phyloP scores from a whole-genome alignment of 2,113 vertebrate species.

The Serinus canaria region DNA sequence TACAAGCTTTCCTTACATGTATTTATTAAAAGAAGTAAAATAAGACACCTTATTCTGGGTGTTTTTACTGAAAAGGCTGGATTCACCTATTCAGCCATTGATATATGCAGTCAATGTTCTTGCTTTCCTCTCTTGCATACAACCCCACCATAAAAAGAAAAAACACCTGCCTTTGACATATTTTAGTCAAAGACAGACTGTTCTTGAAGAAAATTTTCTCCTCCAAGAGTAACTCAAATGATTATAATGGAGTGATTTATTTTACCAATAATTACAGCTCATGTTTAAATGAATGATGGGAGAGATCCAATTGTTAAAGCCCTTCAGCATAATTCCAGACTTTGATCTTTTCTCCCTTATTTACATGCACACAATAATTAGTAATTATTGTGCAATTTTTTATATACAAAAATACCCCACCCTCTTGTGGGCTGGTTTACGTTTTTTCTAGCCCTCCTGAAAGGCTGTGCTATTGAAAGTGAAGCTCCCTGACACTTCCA shows the following conservation, averaged over 20 bases:
- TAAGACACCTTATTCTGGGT: background rate
- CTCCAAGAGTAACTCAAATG: background rate
- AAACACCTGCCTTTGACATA: fast-evolving
- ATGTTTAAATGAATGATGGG: background rate
- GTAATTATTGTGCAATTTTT: background rate
- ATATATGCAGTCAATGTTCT: background rate
- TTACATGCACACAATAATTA: background rate
- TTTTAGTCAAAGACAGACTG: background rate
- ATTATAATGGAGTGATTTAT: background rate
- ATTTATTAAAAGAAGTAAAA: background rate
- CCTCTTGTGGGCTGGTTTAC: background rate
- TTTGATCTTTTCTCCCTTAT: background rate
- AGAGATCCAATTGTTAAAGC: background rate
- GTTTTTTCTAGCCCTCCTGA: background rate
- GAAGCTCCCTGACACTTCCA: background rate
- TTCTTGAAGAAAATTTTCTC: background rate
- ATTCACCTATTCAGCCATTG: background rate
- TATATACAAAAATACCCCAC: fast-evolving
- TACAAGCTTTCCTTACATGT: background rate
- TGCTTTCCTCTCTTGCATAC: background rate
- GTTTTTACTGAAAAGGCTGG: background rate
- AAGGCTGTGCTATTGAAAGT: background rate
- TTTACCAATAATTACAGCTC: background rate
- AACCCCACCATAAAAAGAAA: background rate
- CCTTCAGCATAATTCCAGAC: background rate